Percentiles rank a stretch among this genome's conserved stretches.
These are phyloP conservation scores for Australoheros scitulus DNA, from an alignment of 2,113 vertebrate genomes.

Conservation along the genomic window DNA sequence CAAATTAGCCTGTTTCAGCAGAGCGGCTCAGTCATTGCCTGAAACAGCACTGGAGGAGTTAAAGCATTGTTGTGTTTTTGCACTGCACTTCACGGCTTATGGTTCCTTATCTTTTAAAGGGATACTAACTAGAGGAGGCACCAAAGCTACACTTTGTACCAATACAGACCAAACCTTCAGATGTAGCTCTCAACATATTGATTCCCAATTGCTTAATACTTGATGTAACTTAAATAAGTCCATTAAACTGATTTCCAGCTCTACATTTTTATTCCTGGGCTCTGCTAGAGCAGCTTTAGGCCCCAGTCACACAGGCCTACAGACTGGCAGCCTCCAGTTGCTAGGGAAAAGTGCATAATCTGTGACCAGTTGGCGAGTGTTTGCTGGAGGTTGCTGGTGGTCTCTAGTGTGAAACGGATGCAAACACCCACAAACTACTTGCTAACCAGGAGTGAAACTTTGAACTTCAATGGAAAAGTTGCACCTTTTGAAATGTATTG, in stretches of 20 bases:
- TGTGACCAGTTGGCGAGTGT: not conserved
- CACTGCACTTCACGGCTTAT: not conserved
- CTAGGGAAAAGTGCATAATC: rapidly evolving
- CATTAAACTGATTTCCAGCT: not conserved
- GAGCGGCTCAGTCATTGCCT: not conserved
- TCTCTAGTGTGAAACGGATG: not conserved
- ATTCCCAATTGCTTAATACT: not conserved
- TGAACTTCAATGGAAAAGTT: too few relatives aligned
- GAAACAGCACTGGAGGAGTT: not conserved
- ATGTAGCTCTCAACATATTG: not conserved
- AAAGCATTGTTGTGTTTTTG: not conserved
- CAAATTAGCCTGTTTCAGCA: not conserved
- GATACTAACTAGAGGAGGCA: too few relatives aligned
- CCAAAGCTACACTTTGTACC: too few relatives aligned
- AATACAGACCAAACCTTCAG: too few relatives aligned
- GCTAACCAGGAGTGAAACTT: not conserved
- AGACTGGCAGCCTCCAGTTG: not conserved
- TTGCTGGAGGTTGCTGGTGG: too few relatives aligned
- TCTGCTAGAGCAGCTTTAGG: not conserved
- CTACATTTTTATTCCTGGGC: not conserved
- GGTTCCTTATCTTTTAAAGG: too few relatives aligned
- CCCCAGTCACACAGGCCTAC: not conserved
- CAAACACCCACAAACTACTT: not conserved
- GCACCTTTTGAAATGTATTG: not conserved
- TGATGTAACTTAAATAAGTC: not conserved